These are phyloP conservation scores for Acanthosepion esculentum DNA, from an alignment of 2,888 invertebrate genomes.

Conservation along the genomic window DNA sequence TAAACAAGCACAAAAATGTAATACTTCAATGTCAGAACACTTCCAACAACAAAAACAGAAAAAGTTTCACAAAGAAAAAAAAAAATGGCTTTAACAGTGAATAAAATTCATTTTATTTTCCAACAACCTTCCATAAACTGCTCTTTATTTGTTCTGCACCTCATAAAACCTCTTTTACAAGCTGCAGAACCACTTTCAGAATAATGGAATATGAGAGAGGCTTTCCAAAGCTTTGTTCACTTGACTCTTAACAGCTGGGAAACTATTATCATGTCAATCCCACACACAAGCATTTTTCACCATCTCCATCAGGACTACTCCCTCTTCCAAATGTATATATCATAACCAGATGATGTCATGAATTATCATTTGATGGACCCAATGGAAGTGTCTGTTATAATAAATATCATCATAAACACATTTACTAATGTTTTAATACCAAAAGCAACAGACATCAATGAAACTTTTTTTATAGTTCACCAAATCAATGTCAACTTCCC, in stretches of 20 bases:
- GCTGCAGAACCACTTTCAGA: background rate
- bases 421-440: background rate
- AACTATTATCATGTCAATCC: background rate
- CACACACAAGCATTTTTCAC: background rate
- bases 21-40: too few species aligned
- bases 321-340: background rate
- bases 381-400: background rate
- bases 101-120: background rate
- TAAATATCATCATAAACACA: background rate
- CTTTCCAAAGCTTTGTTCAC: background rate
- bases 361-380: background rate
- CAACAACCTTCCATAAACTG: background rate
- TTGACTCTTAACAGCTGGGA: background rate
- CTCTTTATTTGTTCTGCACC: background rate
- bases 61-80: background rate
- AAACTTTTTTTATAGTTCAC: background rate
- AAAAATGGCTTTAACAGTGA: background rate
- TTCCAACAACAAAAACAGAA: too few species aligned
- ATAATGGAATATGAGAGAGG: background rate
- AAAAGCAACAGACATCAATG: background rate
- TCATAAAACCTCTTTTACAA: background rate
- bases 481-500: background rate
- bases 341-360: background rate
- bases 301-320: background rate
- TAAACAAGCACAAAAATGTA: too few species aligned